These are phyloP conservation scores for Solenopsis invicta DNA, from an alignment of 1,140 invertebrate genomes.

Conservation along the genomic window DNA sequence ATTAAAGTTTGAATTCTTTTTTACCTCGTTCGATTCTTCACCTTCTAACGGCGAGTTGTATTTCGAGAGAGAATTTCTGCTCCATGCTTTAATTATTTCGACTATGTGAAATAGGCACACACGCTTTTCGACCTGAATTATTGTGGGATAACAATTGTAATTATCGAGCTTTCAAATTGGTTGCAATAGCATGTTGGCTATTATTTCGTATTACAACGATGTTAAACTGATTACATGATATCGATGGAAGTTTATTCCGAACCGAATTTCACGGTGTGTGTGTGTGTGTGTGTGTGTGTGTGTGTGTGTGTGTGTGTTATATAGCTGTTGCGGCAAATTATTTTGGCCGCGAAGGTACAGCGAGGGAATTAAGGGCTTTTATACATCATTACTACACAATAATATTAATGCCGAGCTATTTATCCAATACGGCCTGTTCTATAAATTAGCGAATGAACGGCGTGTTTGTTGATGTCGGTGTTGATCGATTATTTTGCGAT, in stretches of 20 bases:
- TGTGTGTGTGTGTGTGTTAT: not conserved
- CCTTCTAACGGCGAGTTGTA: not conserved
- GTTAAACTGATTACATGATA: slow-evolving; percentile 43
- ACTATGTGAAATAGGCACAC: not conserved
- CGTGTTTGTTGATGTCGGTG: not conserved
- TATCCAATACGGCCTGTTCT: not conserved
- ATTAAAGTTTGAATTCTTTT: not conserved
- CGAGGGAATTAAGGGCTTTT: slow-evolving; percentile 26
- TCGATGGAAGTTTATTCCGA: slow-evolving; percentile 27
- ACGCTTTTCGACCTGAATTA: not conserved
- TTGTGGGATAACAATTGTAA: not conserved
- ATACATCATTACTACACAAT: slow-evolving; percentile 22
- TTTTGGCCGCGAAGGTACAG: slow-evolving; percentile 4
- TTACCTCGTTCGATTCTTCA: not conserved
- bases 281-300: too few species aligned
- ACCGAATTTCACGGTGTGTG: slow-evolving; percentile 13
- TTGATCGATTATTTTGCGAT: slow-evolving; percentile 45
- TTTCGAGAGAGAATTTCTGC: not conserved
- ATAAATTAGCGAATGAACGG: slow-evolving; percentile 43
- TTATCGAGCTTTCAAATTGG: not conserved
- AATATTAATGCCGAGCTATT: slow-evolving; percentile 43
- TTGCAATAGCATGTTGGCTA: slow-evolving; percentile 1
- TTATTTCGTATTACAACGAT: slow-evolving; percentile 17
- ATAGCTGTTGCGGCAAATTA: slow-evolving; percentile 26
- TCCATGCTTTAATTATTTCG: not conserved